Base-by-base conservation (phyloP, 1,140 invertebrate species). In the Gyrodactylus bullatarudis region DNA sequence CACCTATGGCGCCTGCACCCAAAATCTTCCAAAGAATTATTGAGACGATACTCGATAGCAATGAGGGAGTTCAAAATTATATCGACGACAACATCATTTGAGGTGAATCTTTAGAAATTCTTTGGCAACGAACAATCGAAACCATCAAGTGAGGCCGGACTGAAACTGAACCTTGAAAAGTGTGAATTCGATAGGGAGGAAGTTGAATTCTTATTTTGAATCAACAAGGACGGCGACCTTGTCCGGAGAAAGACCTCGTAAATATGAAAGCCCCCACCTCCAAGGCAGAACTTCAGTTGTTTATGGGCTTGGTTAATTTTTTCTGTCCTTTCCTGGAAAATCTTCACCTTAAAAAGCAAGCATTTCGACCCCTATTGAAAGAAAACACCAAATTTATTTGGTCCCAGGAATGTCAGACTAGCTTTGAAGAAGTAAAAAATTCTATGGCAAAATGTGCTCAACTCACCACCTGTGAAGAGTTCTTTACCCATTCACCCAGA, bases 281-380 rank as follows among this genome's bases (percentile, higher is more conserved):
- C 34, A 54, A n/a, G n/a, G 68, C 34, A 69, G 75, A 26, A 23
- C 74, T 77, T 0, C 69, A 76, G 74, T 26, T 75, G 20, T 73
- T 78, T 0, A 25, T 77, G 1, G 77, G 77, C 20, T 75, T 77
- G 69, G 71, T 76, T 0, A 76, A 76, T 20, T 77, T 76, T 74
- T 21, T 77, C n/a, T 73, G 69, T 16, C 1, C 77, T 70, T 77
- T 75, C 27, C 23, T 77, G 0, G 74, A 75, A 26, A 68, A 77
- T 68, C 19, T 76, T 21, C 69, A 75, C 0, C 75, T 27, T 8
- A 25, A 72, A 16, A 2, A 75, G 1, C 20, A 72, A 20, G 75
- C 75, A 0, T 69, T 78, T 16, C 70, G 75, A 20, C 74, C 76
- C 26, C 75, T 54, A 16, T n/a, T 54, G n/a, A 8, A n/a, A 54